Evolutionary conservation across 37 sponge, comb jelly and placozoan genomes (phyloP).

Genomic region (Corticium candelabrum): DNA sequence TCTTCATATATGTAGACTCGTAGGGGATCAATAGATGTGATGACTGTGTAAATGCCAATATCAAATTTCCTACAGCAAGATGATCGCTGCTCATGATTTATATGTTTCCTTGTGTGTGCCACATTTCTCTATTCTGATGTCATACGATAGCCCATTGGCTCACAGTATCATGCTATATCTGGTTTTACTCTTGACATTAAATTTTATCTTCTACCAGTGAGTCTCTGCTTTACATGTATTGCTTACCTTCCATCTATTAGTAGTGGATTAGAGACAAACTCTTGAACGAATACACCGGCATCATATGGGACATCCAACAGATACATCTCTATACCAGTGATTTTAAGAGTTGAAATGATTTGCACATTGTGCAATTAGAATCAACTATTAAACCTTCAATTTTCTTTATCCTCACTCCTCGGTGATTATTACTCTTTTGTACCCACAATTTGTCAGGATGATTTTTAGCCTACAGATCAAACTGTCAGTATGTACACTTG

Average conservation of each 20-base stretch:
- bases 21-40: slow-evolving; percentile 58
- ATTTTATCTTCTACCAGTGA: neutral
- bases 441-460: slow-evolving; percentile 54
- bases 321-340: too few species aligned
- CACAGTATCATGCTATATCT: too few species aligned
- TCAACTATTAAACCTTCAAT: slow-evolving; percentile 24
- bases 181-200: too few species aligned
- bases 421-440: slow-evolving; percentile 48
- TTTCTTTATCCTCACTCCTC: slow-evolving; percentile 38
- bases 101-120: too few species aligned
- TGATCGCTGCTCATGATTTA: neutral
- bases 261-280: slow-evolving; percentile 51
- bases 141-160: too few species aligned
- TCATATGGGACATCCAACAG: too few species aligned
- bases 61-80: slow-evolving; percentile 53
- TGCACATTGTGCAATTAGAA: too few species aligned
- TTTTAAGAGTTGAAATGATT: neutral
- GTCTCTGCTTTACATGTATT: neutral
- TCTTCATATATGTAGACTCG: slow-evolving; percentile 55
- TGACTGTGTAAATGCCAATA: slow-evolving; percentile 56
- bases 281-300: slow-evolving; percentile 41
- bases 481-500: neutral
- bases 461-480: slow-evolving; percentile 14
- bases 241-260: slow-evolving; percentile 59
- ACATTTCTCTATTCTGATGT: too few species aligned